phyloP scores from a whole-genome alignment of 2,888 invertebrate genomes.

The Melanotus villosus region DNA sequence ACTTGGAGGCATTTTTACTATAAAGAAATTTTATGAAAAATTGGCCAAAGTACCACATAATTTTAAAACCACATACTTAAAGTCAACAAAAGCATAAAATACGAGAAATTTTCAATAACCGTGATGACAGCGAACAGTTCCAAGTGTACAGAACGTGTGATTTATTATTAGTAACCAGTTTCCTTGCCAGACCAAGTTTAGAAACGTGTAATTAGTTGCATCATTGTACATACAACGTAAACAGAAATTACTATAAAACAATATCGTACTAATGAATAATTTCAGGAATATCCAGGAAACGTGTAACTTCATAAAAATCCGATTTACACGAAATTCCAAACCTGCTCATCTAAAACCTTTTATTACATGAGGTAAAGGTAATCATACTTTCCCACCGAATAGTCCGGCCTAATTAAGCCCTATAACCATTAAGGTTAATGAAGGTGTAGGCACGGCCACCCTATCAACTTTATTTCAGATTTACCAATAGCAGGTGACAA shows the following conservation, averaged over 20 bases:
- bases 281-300: too few species aligned
- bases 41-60: too few species aligned
- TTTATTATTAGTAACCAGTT: conserved; percentile 1
- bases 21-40: too few species aligned
- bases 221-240: conserved; percentile 1
- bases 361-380: conserved; percentile 2
- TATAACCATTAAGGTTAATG: conserved; percentile 24
- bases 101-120: not conserved
- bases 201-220: conserved; percentile 6
- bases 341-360: not conserved
- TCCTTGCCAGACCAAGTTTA: not conserved
- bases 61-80: too few species aligned
- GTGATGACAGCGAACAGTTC: not conserved
- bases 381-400: conserved; percentile 19
- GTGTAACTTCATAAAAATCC: too few species aligned
- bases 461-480: conserved; percentile 19
- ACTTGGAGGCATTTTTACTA: too few species aligned
- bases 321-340: too few species aligned
- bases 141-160: not conserved
- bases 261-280: too few species aligned
- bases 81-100: not conserved
- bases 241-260: too few species aligned
- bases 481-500: not conserved
- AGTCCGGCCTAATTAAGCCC: conserved; percentile 20
- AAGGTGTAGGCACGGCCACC: conserved; percentile 11